Percentiles rank a stretch among this genome's conserved stretches.
Evolutionary conservation across 2,888 invertebrate genomes (phyloP).

Genomic region (Steinernema scapterisci): DNA sequence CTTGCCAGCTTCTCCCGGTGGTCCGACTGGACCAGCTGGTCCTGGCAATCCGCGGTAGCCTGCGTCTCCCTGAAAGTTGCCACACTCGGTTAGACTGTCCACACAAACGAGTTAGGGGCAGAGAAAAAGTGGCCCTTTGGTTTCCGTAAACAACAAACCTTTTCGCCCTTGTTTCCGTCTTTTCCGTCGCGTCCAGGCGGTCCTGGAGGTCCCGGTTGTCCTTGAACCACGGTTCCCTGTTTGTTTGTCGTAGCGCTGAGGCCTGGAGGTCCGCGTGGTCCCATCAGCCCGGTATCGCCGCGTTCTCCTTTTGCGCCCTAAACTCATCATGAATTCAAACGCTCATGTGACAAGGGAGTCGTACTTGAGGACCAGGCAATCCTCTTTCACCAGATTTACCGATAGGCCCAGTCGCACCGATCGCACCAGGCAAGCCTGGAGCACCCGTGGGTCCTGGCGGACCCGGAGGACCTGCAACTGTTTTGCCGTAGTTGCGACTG

Average conservation of each 20-base stretch:
- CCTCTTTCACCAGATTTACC: conserved; percentile 28
- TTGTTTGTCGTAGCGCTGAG: neutral
- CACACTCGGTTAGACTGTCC: conserved; percentile 1
- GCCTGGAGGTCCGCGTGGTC: conserved; percentile 56
- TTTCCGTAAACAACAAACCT: conserved; percentile 46
- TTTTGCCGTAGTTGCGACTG: conserved; percentile 21
- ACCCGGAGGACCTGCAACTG: conserved; percentile 49
- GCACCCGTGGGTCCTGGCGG: conserved; percentile 44
- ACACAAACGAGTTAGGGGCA: conserved; percentile 13
- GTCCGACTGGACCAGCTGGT: conserved; percentile 57
- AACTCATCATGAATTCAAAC: neutral
- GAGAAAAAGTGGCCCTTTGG: neutral
- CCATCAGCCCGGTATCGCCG: conserved; percentile 54
- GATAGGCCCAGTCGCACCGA: conserved; percentile 21
- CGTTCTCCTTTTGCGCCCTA: conserved; percentile 66
- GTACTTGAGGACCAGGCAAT: conserved; percentile 20
- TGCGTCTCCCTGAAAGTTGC: conserved; percentile 51
- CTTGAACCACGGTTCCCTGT: conserved; percentile 47
- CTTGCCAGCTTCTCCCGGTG: conserved; percentile 57
- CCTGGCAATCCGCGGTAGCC: conserved; percentile 59
- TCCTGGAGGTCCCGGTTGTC: conserved; percentile 44
- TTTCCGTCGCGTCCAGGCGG: conserved; percentile 56
- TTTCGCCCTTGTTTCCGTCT: conserved; percentile 62
- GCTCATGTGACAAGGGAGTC: neutral
- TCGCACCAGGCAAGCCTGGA: conserved; percentile 41